Base-by-base conservation (phyloP, 2,888 invertebrate species). In the Caenorhabditis sulstoni region DNA sequence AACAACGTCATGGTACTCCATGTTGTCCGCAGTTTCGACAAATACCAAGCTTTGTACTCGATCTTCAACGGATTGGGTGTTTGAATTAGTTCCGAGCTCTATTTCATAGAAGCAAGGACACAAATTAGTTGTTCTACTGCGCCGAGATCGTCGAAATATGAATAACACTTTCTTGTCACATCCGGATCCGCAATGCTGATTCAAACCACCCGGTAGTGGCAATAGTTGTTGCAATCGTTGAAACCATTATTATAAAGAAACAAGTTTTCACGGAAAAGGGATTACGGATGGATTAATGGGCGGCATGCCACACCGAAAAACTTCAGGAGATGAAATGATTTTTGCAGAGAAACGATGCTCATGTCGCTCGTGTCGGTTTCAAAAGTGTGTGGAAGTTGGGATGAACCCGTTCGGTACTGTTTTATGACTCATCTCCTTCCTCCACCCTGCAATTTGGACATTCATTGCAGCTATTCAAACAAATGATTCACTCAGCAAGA, bases 361-460 rank as follows among this genome's bases (percentile, higher is more conserved):
- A 16, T 84, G 84, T 47, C 73, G 84, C 41, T 67, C 79, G 11
- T 84, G 84, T 20, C 80, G 84, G 12, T 84, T 81, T 37, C 39
- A 68, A 58, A 81, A 81, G 29, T 84, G 84, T 49, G 84, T 82
- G 22, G 74, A 81, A 53, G 81, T 82, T 12, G 84, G 84, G 22
- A 84, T 84, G 84, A 84, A 84, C 58, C 80, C 80, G 16, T 49
- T 78, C 39, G 83, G 84, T 74, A 75, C 16, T 20, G 11, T 20
- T 8, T 35, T 1, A 52, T 61, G 74, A 62, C 44, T 68, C 55
- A 76, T 68, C 22, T 20, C 11, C 16, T 67, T 55, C 9, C 20
- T 61, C 39, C 44, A 35, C 29, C 39, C 29, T 3, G 29, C 29
- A 29, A 29, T n/a, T 47, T 55, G 12, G 22, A 20, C n/a, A 18